Base-by-base conservation (phyloP, 1,140 invertebrate species). In the Drosophila athabasca region DNA sequence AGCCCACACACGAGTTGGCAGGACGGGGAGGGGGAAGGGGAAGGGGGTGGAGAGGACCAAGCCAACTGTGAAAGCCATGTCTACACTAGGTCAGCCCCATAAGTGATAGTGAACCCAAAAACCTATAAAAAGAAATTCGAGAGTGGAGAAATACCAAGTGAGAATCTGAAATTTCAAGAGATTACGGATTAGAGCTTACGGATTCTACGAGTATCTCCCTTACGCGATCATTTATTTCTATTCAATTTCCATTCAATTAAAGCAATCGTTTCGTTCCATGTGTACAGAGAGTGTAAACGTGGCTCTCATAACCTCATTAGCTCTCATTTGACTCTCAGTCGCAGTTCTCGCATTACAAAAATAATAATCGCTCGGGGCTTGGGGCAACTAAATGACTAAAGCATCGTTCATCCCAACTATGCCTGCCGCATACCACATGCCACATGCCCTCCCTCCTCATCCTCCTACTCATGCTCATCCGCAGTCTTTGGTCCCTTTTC, bases 41-140 rank as follows among this genome's bases (percentile, higher is more conserved):
- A 26, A 5, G 24, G 24, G 24, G 1, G 0, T 19, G 17, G 17
- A 1, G 17, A 0, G 17, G 60, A 31, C 31, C 22, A 62, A 62
- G 59, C 52, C 60, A 64, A 62, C 69, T 69, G 66, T 68, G 51
- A 74, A 74, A 73, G 50, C 24, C 70, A 62, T 54, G 54, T 64
- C 81, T 57, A 75, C 51, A 76, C 64, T 67, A 43, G 45, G 62
- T 43, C 65, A 41, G 49, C 24, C 41, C 31, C 41, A 57, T 43
- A 24, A 41, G 51, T 45, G 64, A 68, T 69, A 69, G 66, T 69
- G 45, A 43, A 22, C 19, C 7, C 7, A 5, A 43, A 31, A 13
- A 6, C 8, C 9, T 55, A 69, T 31, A 69, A 55, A 68, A 45
- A 53, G 50, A 13, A 41, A 29, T 13, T 31, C 26, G 8, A 15